Base-by-base conservation (phyloP, 2,797 vertebrate species). In the Myotis planiceps region DNA sequence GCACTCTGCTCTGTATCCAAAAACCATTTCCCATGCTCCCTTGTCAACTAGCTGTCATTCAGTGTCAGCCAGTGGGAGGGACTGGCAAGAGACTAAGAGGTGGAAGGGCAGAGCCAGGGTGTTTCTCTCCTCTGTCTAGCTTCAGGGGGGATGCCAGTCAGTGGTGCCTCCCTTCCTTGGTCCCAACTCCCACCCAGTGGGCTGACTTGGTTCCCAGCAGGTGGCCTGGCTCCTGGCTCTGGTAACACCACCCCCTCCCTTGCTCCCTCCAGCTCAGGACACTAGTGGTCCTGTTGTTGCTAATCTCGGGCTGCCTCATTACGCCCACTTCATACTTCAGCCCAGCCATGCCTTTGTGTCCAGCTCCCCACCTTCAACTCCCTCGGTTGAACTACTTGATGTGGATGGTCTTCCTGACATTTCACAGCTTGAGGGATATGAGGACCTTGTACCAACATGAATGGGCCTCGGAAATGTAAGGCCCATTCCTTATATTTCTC, bases 281-380 rank as follows among this genome's bases (percentile, higher is more conserved):
- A 47, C 9, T 1, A 29, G 29, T 34, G 12, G 32, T 51, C 45
- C 45, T 5, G 29, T 4, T 1, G 4, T 27, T 18, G 19, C 15
- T 16, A 0, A 27, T 3, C 29, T 65, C 42, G 3, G n/a, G 47
- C 49, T 42, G 42, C 76, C 69, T 37, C 65, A 19, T 7, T 1
- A 0, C 6, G 1, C 55, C 25, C 15, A 1, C 25, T 53, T 47
- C 58, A 16, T 14, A 10, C 23, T 49, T 47, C 6, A n/a, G 12
- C 19, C 4, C 9, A 10, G 3, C 29, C 27, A 27, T 2, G 7
- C 23, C 25, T 49, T 16, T 2, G 0, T 1, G 34, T 37, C 39
- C 47, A 51, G 74, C 16, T 37, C 21, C 29, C 60, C n/a, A 18
- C 25, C 12, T 29, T n/a, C 0, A 21, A 34, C 15, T n/a, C 42